Evolutionary conservation across 2,113 vertebrate species (phyloP).

Genomic region (Mystacornis crossleyi): DNA sequence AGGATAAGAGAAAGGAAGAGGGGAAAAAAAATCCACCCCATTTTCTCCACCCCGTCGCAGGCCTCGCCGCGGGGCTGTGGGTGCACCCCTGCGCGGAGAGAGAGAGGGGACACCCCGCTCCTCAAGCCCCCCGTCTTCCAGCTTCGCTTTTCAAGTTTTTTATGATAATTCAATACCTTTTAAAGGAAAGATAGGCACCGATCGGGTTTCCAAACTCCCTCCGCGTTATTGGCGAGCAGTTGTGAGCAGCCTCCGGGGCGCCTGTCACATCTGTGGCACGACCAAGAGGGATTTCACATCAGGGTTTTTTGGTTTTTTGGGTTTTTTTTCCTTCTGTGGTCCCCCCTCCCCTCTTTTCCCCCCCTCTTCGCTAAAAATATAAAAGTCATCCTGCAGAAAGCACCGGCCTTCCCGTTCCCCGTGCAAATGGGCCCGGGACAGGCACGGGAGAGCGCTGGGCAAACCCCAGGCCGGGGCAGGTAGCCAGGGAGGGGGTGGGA

Average conservation of each 20-base stretch:
- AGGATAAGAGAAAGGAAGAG: background rate
- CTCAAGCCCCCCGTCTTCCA: background rate
- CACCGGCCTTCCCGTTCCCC: background rate
- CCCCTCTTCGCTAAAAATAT: no score
- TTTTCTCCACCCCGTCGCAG: background rate
- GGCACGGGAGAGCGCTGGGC: background rate
- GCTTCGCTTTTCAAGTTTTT: background rate
- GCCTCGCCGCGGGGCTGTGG: background rate
- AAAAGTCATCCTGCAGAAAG: background rate
- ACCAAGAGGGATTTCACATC: constrained; percentile 16
- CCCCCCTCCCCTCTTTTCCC: accelerated
- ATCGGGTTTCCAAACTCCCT: background rate
- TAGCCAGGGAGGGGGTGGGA: background rate
- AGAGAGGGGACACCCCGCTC: background rate
- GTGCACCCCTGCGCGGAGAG: background rate
- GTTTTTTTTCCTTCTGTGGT: background rate
- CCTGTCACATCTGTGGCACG: constrained; percentile 55
- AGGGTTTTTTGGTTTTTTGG: background rate
- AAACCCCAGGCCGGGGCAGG: background rate
- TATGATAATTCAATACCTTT: constrained; percentile 25
- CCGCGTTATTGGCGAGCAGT: constrained; percentile 3
- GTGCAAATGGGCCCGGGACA: background rate
- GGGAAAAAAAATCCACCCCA: accelerated
- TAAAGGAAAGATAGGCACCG: constrained; percentile 12
- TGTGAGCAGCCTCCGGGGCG: constrained; percentile 63